Evolutionary conservation across 2,797 vertebrate genomes (phyloP).

Genomic region (Lacerta viridis): DNA sequence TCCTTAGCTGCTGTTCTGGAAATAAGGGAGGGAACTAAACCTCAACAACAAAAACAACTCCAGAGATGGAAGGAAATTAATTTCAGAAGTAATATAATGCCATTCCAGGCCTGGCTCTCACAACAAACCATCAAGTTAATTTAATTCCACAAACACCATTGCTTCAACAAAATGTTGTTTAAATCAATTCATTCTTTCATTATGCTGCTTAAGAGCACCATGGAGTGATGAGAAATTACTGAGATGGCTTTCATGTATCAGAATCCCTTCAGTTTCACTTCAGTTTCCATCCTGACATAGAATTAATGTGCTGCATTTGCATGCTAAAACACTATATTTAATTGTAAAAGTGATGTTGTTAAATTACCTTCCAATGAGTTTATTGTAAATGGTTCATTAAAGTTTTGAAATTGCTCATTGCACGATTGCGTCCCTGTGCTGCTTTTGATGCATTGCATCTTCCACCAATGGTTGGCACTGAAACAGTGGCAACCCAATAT

Average conservation of each 20-base stretch:
- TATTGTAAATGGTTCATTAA: conserved; percentile 83
- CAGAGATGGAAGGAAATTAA: conserved; percentile 76
- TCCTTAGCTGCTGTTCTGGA: conserved; percentile 58
- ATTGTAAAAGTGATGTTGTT: conserved; percentile 80
- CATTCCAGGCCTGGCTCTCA: conserved; percentile 71
- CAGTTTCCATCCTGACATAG: conserved; percentile 77
- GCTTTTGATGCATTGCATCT: conserved; percentile 73
- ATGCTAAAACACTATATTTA: conserved; percentile 81
- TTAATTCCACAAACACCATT: conserved; percentile 81
- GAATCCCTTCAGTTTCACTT: conserved; percentile 78
- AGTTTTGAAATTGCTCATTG: conserved; percentile 77
- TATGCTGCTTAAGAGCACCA: conserved; percentile 72
- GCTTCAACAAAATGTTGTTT: conserved; percentile 79
- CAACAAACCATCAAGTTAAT: conserved; percentile 81
- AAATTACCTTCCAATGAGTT: conserved; percentile 84
- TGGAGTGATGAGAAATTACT: conserved; percentile 79
- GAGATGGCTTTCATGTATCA: conserved; percentile 77
- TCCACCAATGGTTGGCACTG: conserved; percentile 38
- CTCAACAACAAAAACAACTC: conserved; percentile 64
- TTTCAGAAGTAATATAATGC: conserved; percentile 78
- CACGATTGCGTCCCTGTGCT: conserved; percentile 64
- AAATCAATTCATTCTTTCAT: conserved; percentile 84
- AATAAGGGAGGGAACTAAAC: conserved; percentile 54
- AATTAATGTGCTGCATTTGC: conserved; percentile 80
- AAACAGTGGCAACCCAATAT: conserved; percentile 54